Evolutionary conservation across 2,797 vertebrate species (phyloP), one percentile per base, ranked within the genome.

Genomic region (Enteromius mattozi): DNA sequence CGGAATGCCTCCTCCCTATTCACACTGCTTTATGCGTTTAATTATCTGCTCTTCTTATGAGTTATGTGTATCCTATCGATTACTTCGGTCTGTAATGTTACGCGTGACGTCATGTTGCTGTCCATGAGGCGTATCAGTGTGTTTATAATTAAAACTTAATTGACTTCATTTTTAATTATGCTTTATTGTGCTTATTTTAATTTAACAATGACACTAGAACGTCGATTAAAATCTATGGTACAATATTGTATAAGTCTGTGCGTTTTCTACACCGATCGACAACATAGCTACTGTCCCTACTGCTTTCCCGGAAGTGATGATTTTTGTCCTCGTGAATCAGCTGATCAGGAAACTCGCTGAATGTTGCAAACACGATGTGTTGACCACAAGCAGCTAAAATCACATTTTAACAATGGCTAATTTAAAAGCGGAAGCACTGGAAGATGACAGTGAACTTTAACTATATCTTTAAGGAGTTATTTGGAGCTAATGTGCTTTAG

Each of bases 251-350:
- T 10, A 10, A 3, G 1, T 0, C 12, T 69, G 17, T 83, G 27
- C 88, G 85, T 42, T 45, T 86, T 19, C n/a, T 40, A 0, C 2
- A 8, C 1, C 7, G 6, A 27, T 21, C 5, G 21, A 30, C 7
- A 84, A 37, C 71, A 42, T 59, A 35, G 8, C 13, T 21, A 82
- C 21, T 4, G 9, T 78, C 86, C 86, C 87, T 79, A 81, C 0
- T 13, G 30, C 7, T 16, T 35, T 45, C 30, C 84, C 86, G 93
- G 94, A 94, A 94, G 90, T 91, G 74, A 84, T 83, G 77, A 42
- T 51, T 76, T 65, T 27, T 69, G 74, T 84, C 69, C 14, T 17
- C 0, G 83, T 80, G 81, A 89, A 92, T 96, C 94, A 95, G 92
- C 92, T 95, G 94, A 95, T 90, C 65, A 83, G 78, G 66, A 49